Evolutionary conservation across 64 coral and sea anemone genomes (phyloP).

Genomic region (Anthopleura sola): DNA sequence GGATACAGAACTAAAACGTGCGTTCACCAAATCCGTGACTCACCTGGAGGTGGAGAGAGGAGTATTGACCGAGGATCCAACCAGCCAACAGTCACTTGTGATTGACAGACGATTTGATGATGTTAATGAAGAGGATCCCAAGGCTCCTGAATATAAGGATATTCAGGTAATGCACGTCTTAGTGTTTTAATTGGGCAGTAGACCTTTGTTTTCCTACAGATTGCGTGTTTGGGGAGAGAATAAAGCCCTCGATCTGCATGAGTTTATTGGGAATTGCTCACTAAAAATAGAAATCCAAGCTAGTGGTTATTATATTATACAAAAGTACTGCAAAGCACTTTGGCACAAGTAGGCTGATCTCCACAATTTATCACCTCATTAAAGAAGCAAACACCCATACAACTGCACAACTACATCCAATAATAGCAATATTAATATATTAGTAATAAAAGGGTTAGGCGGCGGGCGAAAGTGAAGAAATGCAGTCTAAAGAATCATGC

Average conservation of each 20-base stretch:
- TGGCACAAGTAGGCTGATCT: too few relatives aligned
- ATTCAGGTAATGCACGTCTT: constrained; percentile 41
- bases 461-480: too few relatives aligned
- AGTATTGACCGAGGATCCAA: constrained; percentile 18
- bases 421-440: too few relatives aligned
- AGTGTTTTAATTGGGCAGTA: neutral
- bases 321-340: too few relatives aligned
- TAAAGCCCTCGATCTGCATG: neutral
- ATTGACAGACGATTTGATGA: constrained; percentile 50
- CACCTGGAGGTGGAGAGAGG: constrained; percentile 52
- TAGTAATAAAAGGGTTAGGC: neutral
- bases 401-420: too few relatives aligned
- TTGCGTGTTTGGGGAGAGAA: neutral
- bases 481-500: too few relatives aligned
- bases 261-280: too few relatives aligned
- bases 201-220: neutral
- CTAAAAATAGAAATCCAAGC: too few relatives aligned
- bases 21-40: constrained; percentile 38
- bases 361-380: too few relatives aligned
- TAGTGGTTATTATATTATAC: too few relatives aligned
- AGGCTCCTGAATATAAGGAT: constrained; percentile 27
- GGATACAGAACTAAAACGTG: constrained; percentile 26
- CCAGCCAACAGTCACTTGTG: constrained; percentile 28
- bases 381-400: too few relatives aligned
- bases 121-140: constrained; percentile 28